phyloP scores from a whole-genome alignment of 2,113 vertebrate genomes.

The Grallaria varia region DNA sequence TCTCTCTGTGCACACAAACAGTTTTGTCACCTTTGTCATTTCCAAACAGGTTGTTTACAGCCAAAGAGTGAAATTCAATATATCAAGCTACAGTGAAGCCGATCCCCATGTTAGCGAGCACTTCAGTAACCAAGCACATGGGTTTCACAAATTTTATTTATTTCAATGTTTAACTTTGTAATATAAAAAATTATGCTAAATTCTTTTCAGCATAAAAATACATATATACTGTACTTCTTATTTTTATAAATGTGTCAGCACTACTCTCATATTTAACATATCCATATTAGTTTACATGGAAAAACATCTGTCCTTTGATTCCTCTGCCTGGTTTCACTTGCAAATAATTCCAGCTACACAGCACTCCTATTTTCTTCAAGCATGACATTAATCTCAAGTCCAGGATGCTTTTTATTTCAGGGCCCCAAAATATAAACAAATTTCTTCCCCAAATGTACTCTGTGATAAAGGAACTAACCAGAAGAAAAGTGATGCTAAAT shows the following conservation, averaged over 20 bases:
- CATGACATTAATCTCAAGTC: not conserved
- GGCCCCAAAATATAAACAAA: not conserved
- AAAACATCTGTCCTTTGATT: constrained; percentile 13
- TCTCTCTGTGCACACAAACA: not conserved
- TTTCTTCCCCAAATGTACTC: not conserved
- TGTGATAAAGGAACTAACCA: not conserved
- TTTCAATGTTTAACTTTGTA: not conserved
- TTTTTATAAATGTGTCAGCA: not conserved
- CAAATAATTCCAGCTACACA: not conserved
- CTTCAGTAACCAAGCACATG: not conserved
- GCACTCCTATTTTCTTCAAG: constrained; percentile 11
- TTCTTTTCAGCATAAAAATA: not conserved
- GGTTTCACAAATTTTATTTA: not conserved
- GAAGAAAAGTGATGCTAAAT: not conserved
- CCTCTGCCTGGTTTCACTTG: not conserved
- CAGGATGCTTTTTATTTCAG: not conserved
- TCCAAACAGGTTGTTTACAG: not conserved
- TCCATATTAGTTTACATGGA: not conserved
- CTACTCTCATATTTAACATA: not conserved
- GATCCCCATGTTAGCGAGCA: not conserved
- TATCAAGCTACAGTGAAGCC: not conserved
- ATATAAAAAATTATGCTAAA: not conserved
- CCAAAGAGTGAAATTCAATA: not conserved
- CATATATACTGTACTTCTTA: not conserved
- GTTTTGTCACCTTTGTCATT: not conserved